phyloP scores from a whole-genome alignment of 2,888 invertebrate genomes.

The Chrysodeixis includens region DNA sequence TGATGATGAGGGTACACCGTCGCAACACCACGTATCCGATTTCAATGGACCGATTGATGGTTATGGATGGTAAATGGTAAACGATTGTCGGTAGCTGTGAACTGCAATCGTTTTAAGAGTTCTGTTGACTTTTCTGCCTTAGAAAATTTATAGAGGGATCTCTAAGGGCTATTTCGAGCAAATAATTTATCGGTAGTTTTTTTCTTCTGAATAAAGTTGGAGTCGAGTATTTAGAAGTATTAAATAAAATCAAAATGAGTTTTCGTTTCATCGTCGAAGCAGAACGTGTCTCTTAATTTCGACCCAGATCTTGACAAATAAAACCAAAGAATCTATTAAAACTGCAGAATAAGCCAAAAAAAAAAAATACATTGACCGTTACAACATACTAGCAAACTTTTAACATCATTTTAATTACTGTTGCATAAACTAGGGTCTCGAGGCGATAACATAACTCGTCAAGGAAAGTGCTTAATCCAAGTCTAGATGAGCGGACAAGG shows the following conservation, averaged over 20 bases:
- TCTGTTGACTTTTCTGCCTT: conserved; percentile 56
- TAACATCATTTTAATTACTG: conserved; percentile 56
- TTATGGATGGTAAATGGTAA: conserved; percentile 72
- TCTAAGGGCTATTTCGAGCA: conserved; percentile 5
- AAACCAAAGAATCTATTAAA: too few relatives aligned
- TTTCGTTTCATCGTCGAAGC: not conserved
- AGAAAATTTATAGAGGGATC: conserved; percentile 39
- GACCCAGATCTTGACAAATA: not conserved
- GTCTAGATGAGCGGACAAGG: conserved; percentile 78
- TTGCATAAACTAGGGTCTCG: conserved; percentile 61
- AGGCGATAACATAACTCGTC: conserved; percentile 71
- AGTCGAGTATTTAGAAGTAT: not conserved
- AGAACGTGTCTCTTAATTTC: not conserved
- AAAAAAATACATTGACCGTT: not conserved
- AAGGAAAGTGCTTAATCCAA: conserved; percentile 75
- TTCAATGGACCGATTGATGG: conserved; percentile 80
- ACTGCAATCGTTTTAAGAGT: conserved; percentile 61
- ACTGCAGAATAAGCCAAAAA: not conserved
- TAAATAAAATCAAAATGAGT: not conserved
- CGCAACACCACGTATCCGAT: conserved; percentile 74
- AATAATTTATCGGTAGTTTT: not conserved
- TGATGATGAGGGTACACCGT: conserved; percentile 74
- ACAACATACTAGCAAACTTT: not conserved
- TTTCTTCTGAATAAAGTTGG: not conserved
- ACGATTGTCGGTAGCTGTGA: conserved; percentile 68